Evolutionary conservation across 2,797 vertebrate genomes (phyloP).

Genomic region (Sebastes cheni): DNA sequence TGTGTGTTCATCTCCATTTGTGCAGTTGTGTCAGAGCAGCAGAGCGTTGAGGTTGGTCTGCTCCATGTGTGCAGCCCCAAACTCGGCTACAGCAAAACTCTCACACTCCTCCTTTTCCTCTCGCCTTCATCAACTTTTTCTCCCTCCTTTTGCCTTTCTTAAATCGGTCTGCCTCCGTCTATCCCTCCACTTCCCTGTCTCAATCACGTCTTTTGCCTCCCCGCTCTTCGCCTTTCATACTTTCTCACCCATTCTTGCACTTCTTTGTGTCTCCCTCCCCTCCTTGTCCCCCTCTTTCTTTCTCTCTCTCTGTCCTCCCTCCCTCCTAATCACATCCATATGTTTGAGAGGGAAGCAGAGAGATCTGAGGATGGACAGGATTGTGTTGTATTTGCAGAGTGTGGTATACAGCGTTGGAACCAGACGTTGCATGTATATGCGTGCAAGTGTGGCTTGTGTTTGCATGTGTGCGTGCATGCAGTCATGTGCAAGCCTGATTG

Average conservation of each 20-base stretch:
- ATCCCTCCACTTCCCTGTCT: slow-evolving; percentile 10
- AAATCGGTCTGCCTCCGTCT: slow-evolving; percentile 23
- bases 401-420: slow-evolving; percentile 48
- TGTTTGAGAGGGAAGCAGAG: slow-evolving; percentile 68
- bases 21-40: slow-evolving; percentile 73
- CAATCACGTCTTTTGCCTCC: slow-evolving; percentile 31
- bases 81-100: slow-evolving; percentile 75
- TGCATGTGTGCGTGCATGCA: slow-evolving; percentile 27
- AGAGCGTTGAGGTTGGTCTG: slow-evolving; percentile 78
- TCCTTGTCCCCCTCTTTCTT: neutral
- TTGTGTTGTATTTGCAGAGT: slow-evolving; percentile 61
- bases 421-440: slow-evolving; percentile 30
- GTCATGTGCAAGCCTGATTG: slow-evolving; percentile 40
- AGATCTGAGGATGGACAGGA: slow-evolving; percentile 72
- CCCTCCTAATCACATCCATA: slow-evolving; percentile 78
- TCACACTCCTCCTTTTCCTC: slow-evolving; percentile 34
- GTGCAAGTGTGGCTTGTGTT: slow-evolving; percentile 57
- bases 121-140: slow-evolving; percentile 43
- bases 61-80: slow-evolving; percentile 76
- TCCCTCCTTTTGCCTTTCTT: slow-evolving; percentile 21
- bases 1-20: slow-evolving; percentile 57
- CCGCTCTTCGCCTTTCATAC: slow-evolving; percentile 30
- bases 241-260: slow-evolving; percentile 51
- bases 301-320: slow-evolving; percentile 47
- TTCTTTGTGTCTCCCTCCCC: slow-evolving; percentile 31